Conservation (phyloP, 2,888 invertebrate species). For the Dryomyza anilis region DNA sequence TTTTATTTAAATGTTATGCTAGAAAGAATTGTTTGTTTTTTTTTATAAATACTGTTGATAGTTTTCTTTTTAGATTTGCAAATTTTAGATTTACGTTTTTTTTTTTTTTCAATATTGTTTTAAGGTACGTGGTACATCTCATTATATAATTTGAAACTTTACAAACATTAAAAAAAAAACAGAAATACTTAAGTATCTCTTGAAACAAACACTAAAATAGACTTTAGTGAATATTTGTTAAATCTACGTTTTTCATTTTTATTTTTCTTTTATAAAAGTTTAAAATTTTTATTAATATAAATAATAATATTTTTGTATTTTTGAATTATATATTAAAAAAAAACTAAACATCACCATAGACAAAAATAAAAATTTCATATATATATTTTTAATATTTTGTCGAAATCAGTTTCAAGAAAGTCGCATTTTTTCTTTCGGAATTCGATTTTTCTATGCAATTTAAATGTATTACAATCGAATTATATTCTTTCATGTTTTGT, state of each 20-base stretch:
- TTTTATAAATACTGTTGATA: background rate
- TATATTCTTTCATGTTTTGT: background rate
- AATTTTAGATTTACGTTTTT: background rate
- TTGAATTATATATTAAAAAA: too few relatives aligned
- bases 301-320: background rate
- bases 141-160: background rate
- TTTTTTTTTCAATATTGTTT: constrained; percentile 5
- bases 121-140: constrained; percentile 42
- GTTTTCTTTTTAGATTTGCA: background rate
- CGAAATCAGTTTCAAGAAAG: too few relatives aligned
- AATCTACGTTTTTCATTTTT: too few relatives aligned
- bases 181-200: too few relatives aligned
- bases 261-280: too few relatives aligned
- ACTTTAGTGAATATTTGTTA: too few relatives aligned
- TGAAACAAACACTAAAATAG: too few relatives aligned
- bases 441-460: background rate
- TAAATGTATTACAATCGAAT: constrained; percentile 1
- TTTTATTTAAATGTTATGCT: background rate
- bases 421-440: too few relatives aligned
- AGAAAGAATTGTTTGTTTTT: background rate
- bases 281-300: background rate
- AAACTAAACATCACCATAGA: too few relatives aligned
- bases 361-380: too few relatives aligned
- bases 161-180: background rate
- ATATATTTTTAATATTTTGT: too few relatives aligned